phyloP scores from a whole-genome alignment of 1,140 invertebrate genomes.

The Drosophila tropicalis region DNA sequence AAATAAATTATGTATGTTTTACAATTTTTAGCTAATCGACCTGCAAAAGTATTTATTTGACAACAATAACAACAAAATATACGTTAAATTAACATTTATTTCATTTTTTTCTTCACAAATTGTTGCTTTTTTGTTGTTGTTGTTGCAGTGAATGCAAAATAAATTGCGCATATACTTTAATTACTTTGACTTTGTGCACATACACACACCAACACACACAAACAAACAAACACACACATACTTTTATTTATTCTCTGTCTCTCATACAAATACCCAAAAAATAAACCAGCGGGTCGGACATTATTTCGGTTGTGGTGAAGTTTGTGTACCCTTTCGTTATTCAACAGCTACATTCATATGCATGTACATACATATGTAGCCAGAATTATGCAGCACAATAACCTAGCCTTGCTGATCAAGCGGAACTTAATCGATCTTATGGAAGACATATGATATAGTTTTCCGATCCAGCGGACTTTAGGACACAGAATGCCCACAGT shows the following conservation, averaged over 20 bases:
- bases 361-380: too few species aligned
- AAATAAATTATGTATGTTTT: not conserved
- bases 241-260: not conserved
- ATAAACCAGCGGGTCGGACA: conserved; percentile 48
- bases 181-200: conserved; percentile 78
- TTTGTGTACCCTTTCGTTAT: too few species aligned
- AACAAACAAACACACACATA: conserved; percentile 36
- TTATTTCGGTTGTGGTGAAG: too few species aligned
- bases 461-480: too few species aligned
- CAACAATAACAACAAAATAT: not conserved
- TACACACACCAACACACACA: conserved; percentile 47
- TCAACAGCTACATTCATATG: too few species aligned
- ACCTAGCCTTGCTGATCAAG: too few species aligned
- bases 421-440: too few species aligned
- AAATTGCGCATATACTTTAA: conserved; percentile 83
- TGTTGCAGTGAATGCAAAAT: conserved; percentile 72
- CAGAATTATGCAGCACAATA: conserved; percentile 50
- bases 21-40: not conserved
- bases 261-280: conserved; percentile 55
- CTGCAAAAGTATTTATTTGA: conserved; percentile 23
- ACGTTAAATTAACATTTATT: conserved; percentile 60
- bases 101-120: conserved; percentile 7
- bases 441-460: too few species aligned
- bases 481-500: too few species aligned
- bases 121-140: conserved; percentile 35